Evolutionary conservation across 2,113 vertebrate genomes (phyloP), one percentile per base, ranked within the genome.

Genomic region (Leptodactylus fuscus): DNA sequence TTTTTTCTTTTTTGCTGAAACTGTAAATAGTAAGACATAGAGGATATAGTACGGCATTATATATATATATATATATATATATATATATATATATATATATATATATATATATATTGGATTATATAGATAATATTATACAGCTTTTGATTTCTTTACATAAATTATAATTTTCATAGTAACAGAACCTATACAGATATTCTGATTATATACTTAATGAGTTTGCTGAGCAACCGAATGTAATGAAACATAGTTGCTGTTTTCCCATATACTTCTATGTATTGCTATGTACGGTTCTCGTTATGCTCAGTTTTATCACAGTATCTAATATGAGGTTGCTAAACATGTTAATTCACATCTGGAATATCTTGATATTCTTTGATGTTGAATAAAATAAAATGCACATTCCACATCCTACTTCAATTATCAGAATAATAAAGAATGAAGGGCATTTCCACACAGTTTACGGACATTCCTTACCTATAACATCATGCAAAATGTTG

Each of bases 381-480:
- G 79, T 49, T 67, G 58, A 27, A 69, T 46, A 81, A 81, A 69
- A 32, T 22, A 81, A 65, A 32, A 67, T 65, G 13, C 79, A 81
- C 41, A 81, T 81, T 81, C 58, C 79, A 67, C 79, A 67, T 81
- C 36, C 55, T 48, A 81, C 38, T 81, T 41, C 58, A 65, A 81
- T 81, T 81, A 81, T 67, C 34, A 29, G 55, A 22, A 20, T 46
- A 58, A 27, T 27, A 62, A 27, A 24, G n/a, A 65, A 48, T 67
- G 58, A 46, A 29, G 15, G 8, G 1, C 22, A 65, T 79, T 79
- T 69, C 32, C 15, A 69, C 65, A 69, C 34, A 11, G n/a, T 81
- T 44, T 44, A 38, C 46, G 55, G 10, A 27, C 36, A 73, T 73
- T 73, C 41, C 46, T 44, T 73, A 73, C 12, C 38, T 73, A 46